Percentiles rank a stretch among this genome's conserved stretches.
These are phyloP conservation scores for Marmota flaviventris DNA, from an alignment of 2,113 vertebrate genomes.

Conservation along the genomic window DNA sequence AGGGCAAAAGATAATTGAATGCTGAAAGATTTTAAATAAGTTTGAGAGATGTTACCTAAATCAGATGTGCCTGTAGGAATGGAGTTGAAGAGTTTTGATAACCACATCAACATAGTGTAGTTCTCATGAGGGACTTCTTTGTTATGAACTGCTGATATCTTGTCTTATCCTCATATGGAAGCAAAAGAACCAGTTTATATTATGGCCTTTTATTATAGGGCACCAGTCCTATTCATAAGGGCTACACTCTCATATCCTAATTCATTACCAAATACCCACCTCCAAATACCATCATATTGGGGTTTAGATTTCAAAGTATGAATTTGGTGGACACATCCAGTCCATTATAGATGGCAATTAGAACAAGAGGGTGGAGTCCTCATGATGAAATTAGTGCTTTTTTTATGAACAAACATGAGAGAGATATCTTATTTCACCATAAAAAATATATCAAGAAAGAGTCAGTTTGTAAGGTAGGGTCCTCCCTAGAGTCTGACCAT, in stretches of 20 bases:
- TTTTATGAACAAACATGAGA: background rate
- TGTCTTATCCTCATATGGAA: too few relatives aligned
- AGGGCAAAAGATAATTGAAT: background rate
- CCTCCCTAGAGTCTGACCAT: accelerated
- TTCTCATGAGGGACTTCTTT: background rate
- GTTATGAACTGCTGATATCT: background rate
- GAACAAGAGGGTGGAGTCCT: background rate
- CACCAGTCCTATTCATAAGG: background rate
- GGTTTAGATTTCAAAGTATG: background rate
- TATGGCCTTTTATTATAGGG: too few relatives aligned
- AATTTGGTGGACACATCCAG: background rate
- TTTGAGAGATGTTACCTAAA: background rate
- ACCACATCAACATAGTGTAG: background rate
- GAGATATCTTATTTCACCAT: accelerated
- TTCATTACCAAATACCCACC: background rate
- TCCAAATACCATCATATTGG: background rate
- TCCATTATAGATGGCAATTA: too few relatives aligned
- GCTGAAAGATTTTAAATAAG: background rate
- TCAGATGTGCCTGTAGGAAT: background rate
- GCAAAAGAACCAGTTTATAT: background rate
- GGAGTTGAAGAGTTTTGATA: background rate
- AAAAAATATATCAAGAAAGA: background rate
- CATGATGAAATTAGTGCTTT: background rate
- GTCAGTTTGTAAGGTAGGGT: background rate
- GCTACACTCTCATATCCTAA: background rate